Evolutionary conservation across 2,113 vertebrate species (phyloP), one percentile per base, ranked within the genome.

Genomic region (Osmerus eperlanus): DNA sequence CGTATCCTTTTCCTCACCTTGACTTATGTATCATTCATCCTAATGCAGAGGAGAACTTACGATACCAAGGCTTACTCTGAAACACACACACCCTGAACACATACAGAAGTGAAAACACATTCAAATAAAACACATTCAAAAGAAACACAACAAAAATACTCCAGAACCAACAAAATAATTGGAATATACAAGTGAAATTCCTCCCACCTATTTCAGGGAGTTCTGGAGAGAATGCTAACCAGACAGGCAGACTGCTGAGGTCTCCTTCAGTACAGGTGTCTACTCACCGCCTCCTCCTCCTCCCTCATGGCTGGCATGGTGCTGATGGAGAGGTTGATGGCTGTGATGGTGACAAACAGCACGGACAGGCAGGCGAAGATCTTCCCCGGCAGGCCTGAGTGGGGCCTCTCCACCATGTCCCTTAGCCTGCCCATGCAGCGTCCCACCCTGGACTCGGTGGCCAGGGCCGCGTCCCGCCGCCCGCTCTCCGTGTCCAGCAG

Each of bases 361-460:
- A 99, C 96, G 0, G 97, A 99, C 82, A 99, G 89, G 79, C 96
- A 99, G 62, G 97, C 97, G 16, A 99, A 99, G 89, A 98, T 96
- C 90, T 99, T 98, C 71, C 97, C 97, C 0, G 97, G 96, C 18
- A 98, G 95, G 71, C 97, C 97, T 0, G 97, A 99, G 85, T 98
- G 97, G 4, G 97, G 97, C 87, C 90, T 94, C 89, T 99, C 97
- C 84, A 99, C 97, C 97, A 99, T 99, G 91, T 99, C 96, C 52
- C 95, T 94, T 54, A 99, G 91, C 67, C 91, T 92, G 59, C 81
- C 88, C 97, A 99, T 99, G 91, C 94, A 99, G 72, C 65, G 86
- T 28, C 89, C 88, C 6, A 91, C 74, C 78, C 90, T 88, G 74
- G 95, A 91, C 79, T 95, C 93, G 0, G 84, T 87, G 1, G 72